A percentile compares a stretch with the other conserved stretches of the same genome.
phyloP scores from a whole-genome alignment of 2,797 vertebrate genomes.

The Silurus lanzhouensis region DNA sequence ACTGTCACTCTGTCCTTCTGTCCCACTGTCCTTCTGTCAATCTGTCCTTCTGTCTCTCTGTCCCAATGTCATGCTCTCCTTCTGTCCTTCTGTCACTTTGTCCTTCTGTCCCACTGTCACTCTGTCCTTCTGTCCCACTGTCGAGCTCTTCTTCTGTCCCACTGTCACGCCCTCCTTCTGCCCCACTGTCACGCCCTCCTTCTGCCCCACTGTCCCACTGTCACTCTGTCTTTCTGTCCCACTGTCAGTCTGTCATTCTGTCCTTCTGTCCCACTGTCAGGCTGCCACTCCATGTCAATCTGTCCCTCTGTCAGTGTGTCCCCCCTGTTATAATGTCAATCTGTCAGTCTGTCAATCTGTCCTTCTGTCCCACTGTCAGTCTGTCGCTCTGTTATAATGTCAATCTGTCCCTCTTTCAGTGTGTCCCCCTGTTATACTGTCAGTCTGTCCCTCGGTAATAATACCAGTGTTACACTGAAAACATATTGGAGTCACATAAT shows the following conservation, averaged over 20 bases:
- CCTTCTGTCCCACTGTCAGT: neutral
- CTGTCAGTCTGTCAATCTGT: neutral
- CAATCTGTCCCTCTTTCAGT: neutral
- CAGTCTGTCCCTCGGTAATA: no score
- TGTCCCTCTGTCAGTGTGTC: no score
- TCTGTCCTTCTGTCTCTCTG: neutral
- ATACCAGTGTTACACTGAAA: no score
- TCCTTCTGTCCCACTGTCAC: neutral
- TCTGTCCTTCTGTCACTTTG: neutral
- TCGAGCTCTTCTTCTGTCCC: no score
- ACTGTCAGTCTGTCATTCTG: neutral
- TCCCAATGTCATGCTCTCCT: neutral
- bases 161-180: neutral
- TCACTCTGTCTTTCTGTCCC: no score
- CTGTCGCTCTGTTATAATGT: neutral
- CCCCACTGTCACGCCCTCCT: fast-evolving
- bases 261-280: neutral
- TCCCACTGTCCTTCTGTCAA: neutral
- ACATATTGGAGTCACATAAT: no score
- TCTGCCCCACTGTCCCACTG: neutral
- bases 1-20: neutral
- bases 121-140: neutral
- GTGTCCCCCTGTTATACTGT: neutral
- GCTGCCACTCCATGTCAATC: no score
- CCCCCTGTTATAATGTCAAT: no score